These are phyloP conservation scores for Seriola dumerili DNA, from an alignment of 2,113 vertebrate species.

Conservation along the genomic window DNA sequence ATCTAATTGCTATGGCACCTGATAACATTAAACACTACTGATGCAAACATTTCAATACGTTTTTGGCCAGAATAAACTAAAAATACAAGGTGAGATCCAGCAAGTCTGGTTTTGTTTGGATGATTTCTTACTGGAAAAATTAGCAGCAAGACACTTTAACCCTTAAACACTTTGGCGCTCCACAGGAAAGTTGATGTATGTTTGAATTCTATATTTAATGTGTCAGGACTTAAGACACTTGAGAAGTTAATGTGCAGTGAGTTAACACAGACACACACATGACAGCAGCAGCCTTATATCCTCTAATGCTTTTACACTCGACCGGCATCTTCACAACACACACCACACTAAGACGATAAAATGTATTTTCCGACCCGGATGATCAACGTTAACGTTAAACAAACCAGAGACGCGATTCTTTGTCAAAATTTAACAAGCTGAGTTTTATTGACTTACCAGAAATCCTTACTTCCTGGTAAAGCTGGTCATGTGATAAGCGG, in stretches of 20 bases:
- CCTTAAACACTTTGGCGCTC: no score
- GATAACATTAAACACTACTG: background rate
- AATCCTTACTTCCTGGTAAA: conserved; percentile 74
- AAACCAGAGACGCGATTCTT: background rate
- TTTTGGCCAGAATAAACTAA: background rate
- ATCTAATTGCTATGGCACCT: background rate
- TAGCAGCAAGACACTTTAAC: background rate
- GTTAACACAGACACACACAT: conserved; percentile 11
- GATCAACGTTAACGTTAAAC: background rate
- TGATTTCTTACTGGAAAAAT: background rate
- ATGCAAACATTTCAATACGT: background rate
- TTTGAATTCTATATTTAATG: background rate
- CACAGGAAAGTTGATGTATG: no score
- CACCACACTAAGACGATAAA: background rate
- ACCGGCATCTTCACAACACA: background rate
- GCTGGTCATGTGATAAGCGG: conserved; percentile 68
- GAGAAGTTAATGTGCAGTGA: background rate
- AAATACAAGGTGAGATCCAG: background rate
- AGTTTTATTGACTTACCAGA: conserved; percentile 69
- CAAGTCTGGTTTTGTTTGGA: background rate
- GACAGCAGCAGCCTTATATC: background rate
- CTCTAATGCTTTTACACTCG: background rate
- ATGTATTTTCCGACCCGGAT: background rate
- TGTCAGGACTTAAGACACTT: background rate
- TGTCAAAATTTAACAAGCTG: background rate